Evolutionary conservation across 2,888 invertebrate genomes (phyloP), one percentile per base, ranked within the genome.

Genomic region (Ethmia dodecea): DNA sequence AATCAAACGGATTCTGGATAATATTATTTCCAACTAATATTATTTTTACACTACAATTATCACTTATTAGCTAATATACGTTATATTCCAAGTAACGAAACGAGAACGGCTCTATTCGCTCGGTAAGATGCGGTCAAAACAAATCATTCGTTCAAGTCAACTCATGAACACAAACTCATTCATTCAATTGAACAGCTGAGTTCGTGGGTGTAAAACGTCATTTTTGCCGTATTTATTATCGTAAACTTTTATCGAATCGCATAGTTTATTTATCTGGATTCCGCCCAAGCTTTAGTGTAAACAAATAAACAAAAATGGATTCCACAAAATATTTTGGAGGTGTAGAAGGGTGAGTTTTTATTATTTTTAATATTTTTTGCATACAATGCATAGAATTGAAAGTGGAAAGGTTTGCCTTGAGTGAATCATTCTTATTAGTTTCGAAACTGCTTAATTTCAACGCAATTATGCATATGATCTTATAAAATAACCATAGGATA

Each of bases 361-460:
- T 35, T 43, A 29, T 29, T 33, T 26, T 37, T 9, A 20, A 37
- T 47, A 26, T 44, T 44, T 41, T 38, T 35, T 20, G 16, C 5
- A n/a, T n/a, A 16, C 22, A 20, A 30, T 37, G 35, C 28, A 41
- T 49, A 38, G 39, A 33, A 43, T 56, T 43, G 73, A 81, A 74
- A 81, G 81, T 79, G 63, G 73, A 79, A 80, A 76, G 73, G 68
- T 45, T 70, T 45, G 60, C 80, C 79, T 83, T 83, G 80, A 62
- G 15, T 3, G 5, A 5, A 15, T 44, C 51, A 63, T 65, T 60
- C 56, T 58, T 65, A 70, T 49, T 37, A 37, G 55, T 77, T 70
- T 67, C 55, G 51, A 55, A 63, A 66, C 44, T 30, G 24, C 20
- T 49, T 43, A 43, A 18, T 24, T 28, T 4, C n/a, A n/a, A n/a